Percentiles rank a stretch among this genome's conserved stretches.
Evolutionary conservation across 2,113 vertebrate species (phyloP).

Genomic region (Argyrosomus japonicus): DNA sequence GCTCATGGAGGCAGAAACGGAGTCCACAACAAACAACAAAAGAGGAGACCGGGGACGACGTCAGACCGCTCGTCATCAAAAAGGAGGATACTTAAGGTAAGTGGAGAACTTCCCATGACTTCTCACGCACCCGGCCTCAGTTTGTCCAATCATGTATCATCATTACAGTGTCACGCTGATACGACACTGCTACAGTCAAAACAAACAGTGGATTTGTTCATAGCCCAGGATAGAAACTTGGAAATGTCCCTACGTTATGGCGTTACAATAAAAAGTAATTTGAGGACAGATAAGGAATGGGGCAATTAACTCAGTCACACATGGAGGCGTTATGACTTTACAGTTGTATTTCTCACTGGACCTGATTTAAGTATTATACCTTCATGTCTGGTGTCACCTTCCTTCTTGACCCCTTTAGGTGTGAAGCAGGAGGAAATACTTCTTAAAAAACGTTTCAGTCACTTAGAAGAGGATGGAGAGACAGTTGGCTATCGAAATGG

Average conservation of each 20-base stretch:
- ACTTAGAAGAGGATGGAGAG: too few relatives aligned
- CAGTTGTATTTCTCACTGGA: neutral
- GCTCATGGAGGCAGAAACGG: conserved; percentile 45
- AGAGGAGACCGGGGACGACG: conserved; percentile 84
- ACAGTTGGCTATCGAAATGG: neutral
- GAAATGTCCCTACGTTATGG: neutral
- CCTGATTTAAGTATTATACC: neutral
- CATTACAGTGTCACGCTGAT: conserved; percentile 1
- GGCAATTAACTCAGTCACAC: neutral
- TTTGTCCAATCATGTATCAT: conserved; percentile 6
- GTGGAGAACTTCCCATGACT: neutral
- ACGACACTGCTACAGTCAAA: neutral
- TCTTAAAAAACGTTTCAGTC: too few relatives aligned
- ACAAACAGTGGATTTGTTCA: neutral
- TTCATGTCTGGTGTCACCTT: conserved; percentile 6
- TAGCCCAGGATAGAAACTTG: neutral
- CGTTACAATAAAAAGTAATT: conserved; percentile 24
- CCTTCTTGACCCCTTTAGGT: neutral
- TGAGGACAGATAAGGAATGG: conserved; percentile 5
- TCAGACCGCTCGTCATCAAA: conserved; percentile 86
- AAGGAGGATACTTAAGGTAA: conserved; percentile 68
- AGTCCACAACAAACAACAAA: conserved; percentile 85
- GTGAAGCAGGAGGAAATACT: conserved; percentile 18
- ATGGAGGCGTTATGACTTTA: neutral
- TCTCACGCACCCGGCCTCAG: neutral